Conservation (phyloP, 2,888 invertebrate species). For the Tanytarsus gracilentus region DNA sequence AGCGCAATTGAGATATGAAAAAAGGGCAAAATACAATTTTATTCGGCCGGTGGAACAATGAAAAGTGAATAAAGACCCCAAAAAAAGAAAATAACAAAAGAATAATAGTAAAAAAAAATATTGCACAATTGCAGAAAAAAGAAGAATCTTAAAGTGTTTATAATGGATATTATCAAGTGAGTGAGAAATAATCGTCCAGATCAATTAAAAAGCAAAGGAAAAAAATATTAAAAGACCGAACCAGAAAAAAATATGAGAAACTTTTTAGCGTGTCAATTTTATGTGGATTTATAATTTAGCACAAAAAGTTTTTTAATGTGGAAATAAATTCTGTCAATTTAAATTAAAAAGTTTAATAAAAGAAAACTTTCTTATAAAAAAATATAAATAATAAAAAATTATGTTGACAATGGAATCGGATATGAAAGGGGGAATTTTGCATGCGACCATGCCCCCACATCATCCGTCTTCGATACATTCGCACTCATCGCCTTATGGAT, state of each 20-base stretch:
- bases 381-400: slow-evolving; percentile 51
- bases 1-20: neutral
- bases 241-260: neutral
- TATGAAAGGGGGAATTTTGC: slow-evolving; percentile 79
- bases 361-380: neutral
- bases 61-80: slow-evolving; percentile 9
- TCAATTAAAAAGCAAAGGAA: neutral
- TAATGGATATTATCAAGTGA: neutral
- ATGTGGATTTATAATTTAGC: neutral
- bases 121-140: slow-evolving; percentile 8
- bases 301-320: neutral
- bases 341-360: neutral
- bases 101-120: neutral
- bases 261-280: neutral
- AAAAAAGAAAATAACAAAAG: neutral
- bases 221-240: neutral
- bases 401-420: slow-evolving; percentile 91
- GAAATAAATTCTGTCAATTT: neutral
- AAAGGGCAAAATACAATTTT: neutral
- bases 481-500: slow-evolving; percentile 57
- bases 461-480: slow-evolving; percentile 56
- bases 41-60: neutral
- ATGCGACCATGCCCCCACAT: slow-evolving; percentile 79
- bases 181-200: neutral
- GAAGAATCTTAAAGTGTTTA: neutral